phyloP scores from a whole-genome alignment of 2,797 vertebrate species.

The Gastrophryne carolinensis region DNA sequence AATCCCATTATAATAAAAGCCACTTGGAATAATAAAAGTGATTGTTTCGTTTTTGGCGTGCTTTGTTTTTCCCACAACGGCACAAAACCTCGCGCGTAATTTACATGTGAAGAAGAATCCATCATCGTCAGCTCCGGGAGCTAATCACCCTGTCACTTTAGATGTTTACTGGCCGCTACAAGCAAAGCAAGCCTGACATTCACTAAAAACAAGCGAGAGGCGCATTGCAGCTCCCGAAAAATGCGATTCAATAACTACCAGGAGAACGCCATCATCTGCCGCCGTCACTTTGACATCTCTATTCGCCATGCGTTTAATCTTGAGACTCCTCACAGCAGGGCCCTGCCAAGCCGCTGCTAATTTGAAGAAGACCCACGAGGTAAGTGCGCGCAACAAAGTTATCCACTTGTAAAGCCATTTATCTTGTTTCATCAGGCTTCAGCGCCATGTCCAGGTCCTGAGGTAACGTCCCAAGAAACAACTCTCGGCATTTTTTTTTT shows the following conservation, averaged over 20 bases:
- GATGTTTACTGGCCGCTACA: constrained; percentile 55
- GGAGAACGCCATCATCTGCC: constrained; percentile 61
- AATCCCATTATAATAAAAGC: neutral
- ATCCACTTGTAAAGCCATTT: constrained; percentile 57
- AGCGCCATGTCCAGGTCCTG: neutral
- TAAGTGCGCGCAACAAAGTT: constrained; percentile 55
- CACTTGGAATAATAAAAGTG: neutral
- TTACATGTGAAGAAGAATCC: constrained; percentile 50
- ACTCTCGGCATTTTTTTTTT: no score
- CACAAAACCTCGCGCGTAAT: constrained; percentile 17
- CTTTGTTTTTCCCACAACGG: neutral
- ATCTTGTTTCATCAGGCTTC: constrained; percentile 47
- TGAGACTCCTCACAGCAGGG: constrained; percentile 60
- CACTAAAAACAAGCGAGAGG: constrained; percentile 57
- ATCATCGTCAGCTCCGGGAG: constrained; percentile 56
- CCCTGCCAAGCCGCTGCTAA: constrained; percentile 61
- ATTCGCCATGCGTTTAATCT: constrained; percentile 63
- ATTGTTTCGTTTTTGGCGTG: neutral
- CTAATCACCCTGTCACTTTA: constrained; percentile 58
- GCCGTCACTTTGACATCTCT: constrained; percentile 62
- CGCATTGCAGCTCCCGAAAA: constrained; percentile 58
- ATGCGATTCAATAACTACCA: constrained; percentile 58
- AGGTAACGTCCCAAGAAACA: neutral
- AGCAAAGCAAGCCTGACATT: constrained; percentile 55
- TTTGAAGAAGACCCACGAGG: constrained; percentile 62